Conservation (phyloP, 2,113 vertebrate species). For the Haplochromis vanheusdeni region DNA sequence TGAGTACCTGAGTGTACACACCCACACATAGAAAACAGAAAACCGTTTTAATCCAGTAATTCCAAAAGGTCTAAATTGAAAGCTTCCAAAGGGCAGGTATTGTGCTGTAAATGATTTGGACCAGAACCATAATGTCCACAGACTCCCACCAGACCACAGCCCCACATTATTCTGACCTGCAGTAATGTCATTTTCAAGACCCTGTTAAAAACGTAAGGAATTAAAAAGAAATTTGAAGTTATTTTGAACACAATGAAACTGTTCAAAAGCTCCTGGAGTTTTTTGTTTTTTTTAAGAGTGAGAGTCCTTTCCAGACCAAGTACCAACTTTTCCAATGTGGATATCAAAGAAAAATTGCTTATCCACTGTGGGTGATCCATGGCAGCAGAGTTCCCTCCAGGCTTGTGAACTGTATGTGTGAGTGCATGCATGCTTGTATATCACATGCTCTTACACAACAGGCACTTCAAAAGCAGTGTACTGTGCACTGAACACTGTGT, state of each 20-base stretch:
- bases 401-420: background rate
- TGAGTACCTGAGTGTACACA: background rate
- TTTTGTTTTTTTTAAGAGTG: background rate
- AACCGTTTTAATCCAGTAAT: background rate
- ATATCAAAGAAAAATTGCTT: background rate
- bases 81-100: background rate
- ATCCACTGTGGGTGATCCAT: background rate
- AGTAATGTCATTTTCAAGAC: background rate
- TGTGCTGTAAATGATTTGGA: constrained; percentile 11
- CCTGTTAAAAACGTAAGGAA: background rate
- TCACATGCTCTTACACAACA: constrained; percentile 34
- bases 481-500: background rate
- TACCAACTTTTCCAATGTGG: background rate
- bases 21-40: background rate
- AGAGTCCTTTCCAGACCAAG: background rate
- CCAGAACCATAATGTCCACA: background rate
- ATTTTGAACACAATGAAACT: background rate
- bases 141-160: background rate
- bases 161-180: background rate
- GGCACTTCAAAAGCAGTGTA: constrained; percentile 1
- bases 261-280: background rate
- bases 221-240: background rate
- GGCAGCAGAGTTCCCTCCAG: background rate
- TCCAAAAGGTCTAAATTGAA: background rate
- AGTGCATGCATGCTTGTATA: background rate